Evolutionary conservation across 1,140 invertebrate genomes (phyloP).

Genomic region (Eupeodes corollae): DNA sequence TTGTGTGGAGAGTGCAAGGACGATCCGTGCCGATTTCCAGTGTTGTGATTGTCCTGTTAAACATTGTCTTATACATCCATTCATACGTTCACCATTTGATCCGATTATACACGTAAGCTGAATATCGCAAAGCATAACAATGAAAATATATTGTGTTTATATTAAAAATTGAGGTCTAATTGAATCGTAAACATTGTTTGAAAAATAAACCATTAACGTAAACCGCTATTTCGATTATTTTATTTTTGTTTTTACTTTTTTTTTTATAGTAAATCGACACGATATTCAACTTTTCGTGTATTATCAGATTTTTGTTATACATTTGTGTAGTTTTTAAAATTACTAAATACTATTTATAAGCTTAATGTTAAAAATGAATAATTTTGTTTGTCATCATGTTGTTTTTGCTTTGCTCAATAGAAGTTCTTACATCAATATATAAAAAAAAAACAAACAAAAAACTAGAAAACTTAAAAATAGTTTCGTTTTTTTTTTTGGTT

Average conservation of each 20-base stretch:
- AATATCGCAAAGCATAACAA: slow-evolving; percentile 22
- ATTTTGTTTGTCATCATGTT: no score
- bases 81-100: slow-evolving; percentile 36
- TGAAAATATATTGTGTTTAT: no score
- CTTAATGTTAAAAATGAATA: no score
- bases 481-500: no score
- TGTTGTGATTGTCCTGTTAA: slow-evolving; percentile 37
- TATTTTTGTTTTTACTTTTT: not conserved
- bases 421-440: no score
- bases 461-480: no score
- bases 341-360: not conserved
- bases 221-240: not conserved
- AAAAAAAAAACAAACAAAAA: no score
- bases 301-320: slow-evolving; percentile 4
- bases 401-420: no score
- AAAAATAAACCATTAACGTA: no score
- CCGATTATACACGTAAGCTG: slow-evolving; percentile 38
- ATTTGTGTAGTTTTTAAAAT: not conserved
- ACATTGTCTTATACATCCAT: slow-evolving; percentile 39
- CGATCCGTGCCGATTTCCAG: slow-evolving; percentile 35
- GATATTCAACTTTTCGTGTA: slow-evolving; percentile 13
- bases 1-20: slow-evolving; percentile 34
- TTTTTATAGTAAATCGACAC: not conserved
- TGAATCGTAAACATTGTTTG: no score
- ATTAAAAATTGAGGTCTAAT: no score